These are phyloP conservation scores for Conus canariensis DNA, from an alignment of 2,888 invertebrate species.

Conservation along the genomic window DNA sequence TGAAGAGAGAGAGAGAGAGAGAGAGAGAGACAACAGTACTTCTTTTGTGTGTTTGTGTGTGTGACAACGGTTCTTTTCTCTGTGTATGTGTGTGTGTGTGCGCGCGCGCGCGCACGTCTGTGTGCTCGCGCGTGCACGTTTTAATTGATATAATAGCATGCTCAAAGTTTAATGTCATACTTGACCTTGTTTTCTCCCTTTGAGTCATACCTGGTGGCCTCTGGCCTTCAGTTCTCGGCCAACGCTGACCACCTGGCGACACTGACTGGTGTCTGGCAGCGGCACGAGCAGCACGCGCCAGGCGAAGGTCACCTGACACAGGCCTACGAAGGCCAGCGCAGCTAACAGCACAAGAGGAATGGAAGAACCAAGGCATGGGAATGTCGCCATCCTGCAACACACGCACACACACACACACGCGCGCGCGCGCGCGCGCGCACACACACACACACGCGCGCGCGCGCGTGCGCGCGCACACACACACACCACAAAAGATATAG, in stretches of 20 bases:
- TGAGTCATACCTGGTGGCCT: constrained; percentile 30
- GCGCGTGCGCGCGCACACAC: background rate
- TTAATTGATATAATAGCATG: too few species aligned
- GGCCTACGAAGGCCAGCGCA: background rate
- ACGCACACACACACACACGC: background rate
- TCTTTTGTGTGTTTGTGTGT: too few species aligned
- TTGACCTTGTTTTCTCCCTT: too few species aligned
- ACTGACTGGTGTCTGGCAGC: constrained; percentile 37
- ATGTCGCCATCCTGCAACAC: constrained; percentile 19
- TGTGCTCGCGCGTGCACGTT: too few species aligned
- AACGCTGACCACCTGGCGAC: constrained; percentile 42
- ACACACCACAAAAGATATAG: background rate
- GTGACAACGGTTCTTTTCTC: too few species aligned
- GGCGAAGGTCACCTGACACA: background rate
- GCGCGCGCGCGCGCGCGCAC: background rate
- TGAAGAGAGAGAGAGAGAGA: too few species aligned
- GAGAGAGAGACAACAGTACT: too few species aligned
- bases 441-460: background rate
- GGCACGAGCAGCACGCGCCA: constrained; percentile 39
- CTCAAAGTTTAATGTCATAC: too few species aligned
- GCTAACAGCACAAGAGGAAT: background rate
- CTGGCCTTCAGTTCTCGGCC: constrained; percentile 34
- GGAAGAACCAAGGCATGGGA: background rate
- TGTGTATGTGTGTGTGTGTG: too few species aligned
- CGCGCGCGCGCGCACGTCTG: too few species aligned